These are phyloP conservation scores for Diceros bicornis DNA, from an alignment of 2,797 vertebrate species.

Conservation along the genomic window DNA sequence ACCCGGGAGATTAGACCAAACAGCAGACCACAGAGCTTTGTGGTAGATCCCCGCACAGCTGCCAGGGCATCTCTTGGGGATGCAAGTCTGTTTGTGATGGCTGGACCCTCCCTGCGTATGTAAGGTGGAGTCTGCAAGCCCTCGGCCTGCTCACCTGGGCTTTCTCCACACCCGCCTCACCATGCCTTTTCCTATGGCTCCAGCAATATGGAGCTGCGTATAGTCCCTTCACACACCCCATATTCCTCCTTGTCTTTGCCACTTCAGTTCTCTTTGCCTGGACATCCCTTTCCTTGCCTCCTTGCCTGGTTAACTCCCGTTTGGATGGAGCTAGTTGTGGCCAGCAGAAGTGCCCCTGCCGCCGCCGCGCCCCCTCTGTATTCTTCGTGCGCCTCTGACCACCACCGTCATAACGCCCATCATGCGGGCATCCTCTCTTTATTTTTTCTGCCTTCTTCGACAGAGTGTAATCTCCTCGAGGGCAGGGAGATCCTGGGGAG, in stretches of 20 bases:
- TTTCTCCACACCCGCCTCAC: accelerated
- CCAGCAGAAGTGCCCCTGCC: background rate
- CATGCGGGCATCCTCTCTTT: background rate
- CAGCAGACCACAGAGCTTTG: background rate
- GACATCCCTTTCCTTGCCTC: background rate
- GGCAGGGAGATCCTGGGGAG: too few relatives aligned
- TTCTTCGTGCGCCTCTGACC: background rate
- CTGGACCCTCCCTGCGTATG: background rate
- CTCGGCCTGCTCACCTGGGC: too few relatives aligned
- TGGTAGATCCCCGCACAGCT: too few relatives aligned
- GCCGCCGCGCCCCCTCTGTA: background rate
- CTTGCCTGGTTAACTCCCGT: accelerated
- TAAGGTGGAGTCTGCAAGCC: background rate
- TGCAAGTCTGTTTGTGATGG: background rate
- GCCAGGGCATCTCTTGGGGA: background rate
- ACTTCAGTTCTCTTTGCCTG: background rate
- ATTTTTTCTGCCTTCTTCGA: background rate
- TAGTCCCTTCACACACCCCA: too few relatives aligned
- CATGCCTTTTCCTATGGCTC: too few relatives aligned
- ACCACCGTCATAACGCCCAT: accelerated
- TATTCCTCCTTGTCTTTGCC: background rate
- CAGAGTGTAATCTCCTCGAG: background rate
- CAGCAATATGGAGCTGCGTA: background rate
- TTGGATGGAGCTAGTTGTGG: background rate
- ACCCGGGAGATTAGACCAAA: background rate